Conservation (phyloP, 2,113 vertebrate species). For the Lagenorhynchus albirostris region DNA sequence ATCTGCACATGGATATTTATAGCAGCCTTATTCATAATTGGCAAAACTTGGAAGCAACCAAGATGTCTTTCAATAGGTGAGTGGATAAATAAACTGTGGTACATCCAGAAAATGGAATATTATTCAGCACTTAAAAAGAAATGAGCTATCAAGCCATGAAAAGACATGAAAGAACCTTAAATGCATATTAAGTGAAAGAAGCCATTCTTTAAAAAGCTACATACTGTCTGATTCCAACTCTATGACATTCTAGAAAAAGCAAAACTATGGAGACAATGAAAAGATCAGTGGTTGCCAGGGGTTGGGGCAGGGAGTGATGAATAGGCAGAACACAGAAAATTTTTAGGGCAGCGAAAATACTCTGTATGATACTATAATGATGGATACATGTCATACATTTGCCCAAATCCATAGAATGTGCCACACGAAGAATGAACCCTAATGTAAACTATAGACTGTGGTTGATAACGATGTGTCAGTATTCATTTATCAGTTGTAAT, state of each 20-base stretch:
- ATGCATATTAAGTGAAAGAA: neutral
- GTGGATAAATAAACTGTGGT: neutral
- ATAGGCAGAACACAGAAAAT: neutral
- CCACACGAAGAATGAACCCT: neutral
- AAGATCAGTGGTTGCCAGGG: neutral
- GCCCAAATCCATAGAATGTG: neutral
- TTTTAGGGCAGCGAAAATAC: neutral
- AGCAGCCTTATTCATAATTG: neutral
- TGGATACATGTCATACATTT: neutral
- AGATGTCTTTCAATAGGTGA: neutral
- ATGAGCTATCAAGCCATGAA: neutral
- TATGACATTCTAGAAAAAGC: neutral
- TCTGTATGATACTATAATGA: neutral
- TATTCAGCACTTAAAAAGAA: neutral
- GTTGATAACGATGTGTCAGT: neutral
- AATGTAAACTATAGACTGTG: neutral
- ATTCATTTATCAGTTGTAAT: neutral
- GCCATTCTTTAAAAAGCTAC: neutral
- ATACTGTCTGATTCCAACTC: neutral
- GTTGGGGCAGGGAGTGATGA: neutral
- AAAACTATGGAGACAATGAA: neutral
- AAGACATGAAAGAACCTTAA: neutral
- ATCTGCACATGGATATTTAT: neutral
- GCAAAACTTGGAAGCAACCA: neutral
- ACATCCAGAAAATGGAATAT: neutral